A percentile compares a stretch with the other conserved stretches of the same genome.
Evolutionary conservation across 2,888 invertebrate species (phyloP).

Genomic region (Caenorhabditis becei): DNA sequence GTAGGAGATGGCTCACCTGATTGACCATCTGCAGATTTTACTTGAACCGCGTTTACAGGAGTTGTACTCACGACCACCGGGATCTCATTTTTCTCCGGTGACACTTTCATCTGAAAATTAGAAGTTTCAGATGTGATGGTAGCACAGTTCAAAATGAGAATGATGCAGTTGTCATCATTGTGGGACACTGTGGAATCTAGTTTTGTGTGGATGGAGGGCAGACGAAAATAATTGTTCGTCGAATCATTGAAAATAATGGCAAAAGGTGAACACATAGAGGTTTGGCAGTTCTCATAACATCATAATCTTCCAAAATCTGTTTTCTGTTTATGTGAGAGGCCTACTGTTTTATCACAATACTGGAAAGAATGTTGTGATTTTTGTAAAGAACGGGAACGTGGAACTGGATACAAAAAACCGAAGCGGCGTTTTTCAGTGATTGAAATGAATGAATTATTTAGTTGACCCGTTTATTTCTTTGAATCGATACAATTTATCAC

Average conservation of each 20-base stretch:
- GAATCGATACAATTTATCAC: constrained; percentile 4
- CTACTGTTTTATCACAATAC: too few species aligned
- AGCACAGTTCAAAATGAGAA: too few species aligned
- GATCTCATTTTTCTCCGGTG: not conserved
- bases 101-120: not conserved
- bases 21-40: not conserved
- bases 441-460: too few species aligned
- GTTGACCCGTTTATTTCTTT: constrained; percentile 3
- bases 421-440: too few species aligned
- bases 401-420: not conserved
- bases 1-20: not conserved
- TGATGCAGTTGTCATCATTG: too few species aligned
- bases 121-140: too few species aligned
- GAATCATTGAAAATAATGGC: not conserved
- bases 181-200: not conserved
- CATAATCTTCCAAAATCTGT: too few species aligned
- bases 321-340: too few species aligned
- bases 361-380: not conserved
- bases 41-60: not conserved
- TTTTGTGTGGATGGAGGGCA: not conserved
- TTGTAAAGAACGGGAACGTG: not conserved
- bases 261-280: not conserved
- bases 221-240: constrained; percentile 5
- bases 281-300: too few species aligned
- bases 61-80: not conserved